These are phyloP conservation scores for Drosophila ficusphila DNA, from an alignment of 1,140 invertebrate species.

Conservation along the genomic window DNA sequence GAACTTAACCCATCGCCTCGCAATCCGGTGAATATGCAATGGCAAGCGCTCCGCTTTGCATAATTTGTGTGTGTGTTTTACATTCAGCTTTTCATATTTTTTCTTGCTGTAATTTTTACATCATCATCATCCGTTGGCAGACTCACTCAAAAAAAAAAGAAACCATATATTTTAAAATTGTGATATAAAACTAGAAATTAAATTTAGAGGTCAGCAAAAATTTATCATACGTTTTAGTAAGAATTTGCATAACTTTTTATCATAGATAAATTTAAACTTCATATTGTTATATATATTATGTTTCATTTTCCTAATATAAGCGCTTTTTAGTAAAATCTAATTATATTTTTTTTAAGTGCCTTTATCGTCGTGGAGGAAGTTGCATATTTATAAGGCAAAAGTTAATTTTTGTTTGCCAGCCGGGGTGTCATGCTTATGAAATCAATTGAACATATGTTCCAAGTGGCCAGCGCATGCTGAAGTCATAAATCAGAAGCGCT, in stretches of 20 bases:
- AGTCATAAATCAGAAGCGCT: conserved; percentile 77
- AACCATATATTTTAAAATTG: too few relatives aligned
- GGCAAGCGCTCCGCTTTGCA: conserved; percentile 57
- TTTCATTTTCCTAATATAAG: too few relatives aligned
- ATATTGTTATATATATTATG: too few relatives aligned
- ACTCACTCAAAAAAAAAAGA: not conserved
- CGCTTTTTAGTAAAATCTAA: too few relatives aligned
- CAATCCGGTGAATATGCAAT: conserved; percentile 52
- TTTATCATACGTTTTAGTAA: too few relatives aligned
- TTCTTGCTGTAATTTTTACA: conserved; percentile 57
- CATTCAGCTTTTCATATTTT: conserved; percentile 52
- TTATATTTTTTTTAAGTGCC: not conserved
- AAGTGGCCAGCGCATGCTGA: conserved; percentile 28
- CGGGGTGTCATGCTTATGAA: conserved; percentile 76
- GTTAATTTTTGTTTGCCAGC: conserved; percentile 47
- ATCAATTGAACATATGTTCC: conserved; percentile 80
- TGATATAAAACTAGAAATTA: too few relatives aligned
- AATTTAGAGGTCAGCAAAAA: too few relatives aligned
- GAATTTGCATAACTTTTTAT: too few relatives aligned
- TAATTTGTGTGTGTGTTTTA: conserved; percentile 70
- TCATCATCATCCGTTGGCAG: conserved; percentile 57
- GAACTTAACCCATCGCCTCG: not conserved
- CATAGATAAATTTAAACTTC: too few relatives aligned
- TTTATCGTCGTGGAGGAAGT: conserved; percentile 72
- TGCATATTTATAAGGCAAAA: conserved; percentile 77